A percentile compares a stretch with the other conserved stretches of the same genome.
Conservation (phyloP, 2,888 invertebrate species). For the Mantis religiosa region DNA sequence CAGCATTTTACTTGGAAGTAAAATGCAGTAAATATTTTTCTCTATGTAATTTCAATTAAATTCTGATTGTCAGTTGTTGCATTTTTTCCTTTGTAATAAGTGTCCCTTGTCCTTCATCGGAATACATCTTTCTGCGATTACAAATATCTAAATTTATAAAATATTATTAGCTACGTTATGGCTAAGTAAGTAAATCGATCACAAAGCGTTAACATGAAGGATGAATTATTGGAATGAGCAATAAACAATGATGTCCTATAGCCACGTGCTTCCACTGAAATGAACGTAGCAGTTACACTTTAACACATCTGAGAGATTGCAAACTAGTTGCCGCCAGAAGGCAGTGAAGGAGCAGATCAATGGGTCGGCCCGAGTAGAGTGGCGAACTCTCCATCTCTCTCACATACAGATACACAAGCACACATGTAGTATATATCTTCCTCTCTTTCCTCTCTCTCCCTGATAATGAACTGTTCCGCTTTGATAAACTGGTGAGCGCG, state of each 20-base stretch:
- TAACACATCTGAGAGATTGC: background rate
- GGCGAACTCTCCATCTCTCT: background rate
- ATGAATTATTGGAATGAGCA: too few relatives aligned
- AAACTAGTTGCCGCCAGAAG: slow-evolving; percentile 1
- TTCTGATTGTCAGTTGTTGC: too few relatives aligned
- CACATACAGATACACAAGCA: background rate
- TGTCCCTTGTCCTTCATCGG: too few relatives aligned
- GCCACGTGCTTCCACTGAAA: background rate
- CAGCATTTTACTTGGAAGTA: too few relatives aligned
- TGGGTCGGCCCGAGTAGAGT: background rate
- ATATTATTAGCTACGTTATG: too few relatives aligned
- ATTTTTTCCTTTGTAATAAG: too few relatives aligned
- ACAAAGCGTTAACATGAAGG: too few relatives aligned
- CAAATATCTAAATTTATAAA: too few relatives aligned
- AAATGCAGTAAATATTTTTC: too few relatives aligned
- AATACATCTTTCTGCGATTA: too few relatives aligned
- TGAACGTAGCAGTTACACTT: background rate
- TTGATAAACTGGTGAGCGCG: slow-evolving; percentile 11
- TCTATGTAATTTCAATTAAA: too few relatives aligned
- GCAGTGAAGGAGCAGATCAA: background rate
- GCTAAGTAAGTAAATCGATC: too few relatives aligned
- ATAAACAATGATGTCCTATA: background rate
- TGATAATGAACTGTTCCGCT: slow-evolving; percentile 18
- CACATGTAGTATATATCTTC: background rate
- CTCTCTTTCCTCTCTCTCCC: background rate